Evolutionary conservation across 1,140 invertebrate species (phyloP).

Genomic region (Protaetia brevitarsis): DNA sequence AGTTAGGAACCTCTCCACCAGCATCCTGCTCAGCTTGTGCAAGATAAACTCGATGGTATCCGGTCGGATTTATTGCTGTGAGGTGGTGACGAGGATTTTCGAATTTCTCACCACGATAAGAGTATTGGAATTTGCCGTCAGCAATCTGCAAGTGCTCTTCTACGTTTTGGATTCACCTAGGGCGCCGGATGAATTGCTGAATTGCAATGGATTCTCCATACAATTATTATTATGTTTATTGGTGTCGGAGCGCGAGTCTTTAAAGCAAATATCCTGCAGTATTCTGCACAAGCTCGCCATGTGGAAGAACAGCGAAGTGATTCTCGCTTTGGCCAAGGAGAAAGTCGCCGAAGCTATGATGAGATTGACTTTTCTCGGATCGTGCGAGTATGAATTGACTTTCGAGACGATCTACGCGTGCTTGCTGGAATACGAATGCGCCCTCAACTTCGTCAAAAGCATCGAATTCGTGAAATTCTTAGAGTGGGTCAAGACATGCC

Average conservation of each 20-base stretch:
- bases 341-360: constrained; percentile 36
- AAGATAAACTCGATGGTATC: neutral
- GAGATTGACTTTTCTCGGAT: constrained; percentile 30
- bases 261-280: constrained; percentile 22
- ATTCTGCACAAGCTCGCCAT: constrained; percentile 32
- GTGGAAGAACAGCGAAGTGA: constrained; percentile 29
- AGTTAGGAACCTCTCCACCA: neutral
- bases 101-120: constrained; percentile 31
- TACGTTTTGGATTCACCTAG: constrained; percentile 31
- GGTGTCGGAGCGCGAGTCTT: constrained; percentile 27
- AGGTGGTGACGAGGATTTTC: neutral
- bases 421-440: constrained; percentile 32
- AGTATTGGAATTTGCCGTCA: constrained; percentile 27
- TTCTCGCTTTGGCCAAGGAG: constrained; percentile 28
- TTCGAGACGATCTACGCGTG: constrained; percentile 35
- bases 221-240: constrained; percentile 29
- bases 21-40: neutral
- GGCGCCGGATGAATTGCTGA: constrained; percentile 27
- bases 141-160: constrained; percentile 32
- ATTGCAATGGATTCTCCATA: constrained; percentile 27
- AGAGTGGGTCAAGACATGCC: constrained; percentile 37
- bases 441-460: constrained; percentile 34
- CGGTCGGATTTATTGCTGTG: neutral
- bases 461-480: constrained; percentile 40
- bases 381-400: constrained; percentile 23